Percentiles rank a stretch among this genome's conserved stretches.
Evolutionary conservation across 2,888 invertebrate genomes (phyloP).

Genomic region (Dioctria linearis): DNA sequence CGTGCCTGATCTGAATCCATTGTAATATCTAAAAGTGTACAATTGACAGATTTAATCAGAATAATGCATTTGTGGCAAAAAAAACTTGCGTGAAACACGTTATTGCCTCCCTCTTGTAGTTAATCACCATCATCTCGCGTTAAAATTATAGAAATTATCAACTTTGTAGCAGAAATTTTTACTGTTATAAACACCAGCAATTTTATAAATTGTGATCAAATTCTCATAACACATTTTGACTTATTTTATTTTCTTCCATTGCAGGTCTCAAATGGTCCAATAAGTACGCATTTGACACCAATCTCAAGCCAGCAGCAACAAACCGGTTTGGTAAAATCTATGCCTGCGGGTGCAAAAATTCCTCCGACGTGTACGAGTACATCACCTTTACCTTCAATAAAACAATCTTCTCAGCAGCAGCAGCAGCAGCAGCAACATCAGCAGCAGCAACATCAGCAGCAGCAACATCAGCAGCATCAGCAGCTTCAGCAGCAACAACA

Average conservation of each 20-base stretch:
- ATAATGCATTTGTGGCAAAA: not conserved
- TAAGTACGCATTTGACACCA: slow-evolving; percentile 66
- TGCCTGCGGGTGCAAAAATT: slow-evolving; percentile 65
- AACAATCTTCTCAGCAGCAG: slow-evolving; percentile 54
- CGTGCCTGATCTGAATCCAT: not conserved
- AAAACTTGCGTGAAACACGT: slow-evolving; percentile 12
- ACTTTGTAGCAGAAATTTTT: not conserved
- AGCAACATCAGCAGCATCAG: too few relatives aligned
- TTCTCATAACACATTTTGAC: not conserved
- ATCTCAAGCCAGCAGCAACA: slow-evolving; percentile 69
- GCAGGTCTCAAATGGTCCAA: slow-evolving; percentile 66
- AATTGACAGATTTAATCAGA: slow-evolving; percentile 14
- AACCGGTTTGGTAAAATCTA: slow-evolving; percentile 66
- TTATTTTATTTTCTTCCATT: not conserved
- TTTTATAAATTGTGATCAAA: not conserved
- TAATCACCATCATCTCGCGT: slow-evolving; percentile 2
- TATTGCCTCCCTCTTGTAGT: slow-evolving; percentile 3
- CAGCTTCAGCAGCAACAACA: too few relatives aligned
- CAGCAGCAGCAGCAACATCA: slow-evolving; percentile 57
- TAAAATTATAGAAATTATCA: too few relatives aligned
- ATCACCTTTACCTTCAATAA: slow-evolving; percentile 59
- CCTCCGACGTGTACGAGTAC: slow-evolving; percentile 62
- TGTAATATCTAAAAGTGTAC: not conserved
- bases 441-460: slow-evolving; percentile 46
- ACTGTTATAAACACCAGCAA: not conserved